phyloP scores from a whole-genome alignment of 2,888 invertebrate species.

The Sinotaia quadrata region DNA sequence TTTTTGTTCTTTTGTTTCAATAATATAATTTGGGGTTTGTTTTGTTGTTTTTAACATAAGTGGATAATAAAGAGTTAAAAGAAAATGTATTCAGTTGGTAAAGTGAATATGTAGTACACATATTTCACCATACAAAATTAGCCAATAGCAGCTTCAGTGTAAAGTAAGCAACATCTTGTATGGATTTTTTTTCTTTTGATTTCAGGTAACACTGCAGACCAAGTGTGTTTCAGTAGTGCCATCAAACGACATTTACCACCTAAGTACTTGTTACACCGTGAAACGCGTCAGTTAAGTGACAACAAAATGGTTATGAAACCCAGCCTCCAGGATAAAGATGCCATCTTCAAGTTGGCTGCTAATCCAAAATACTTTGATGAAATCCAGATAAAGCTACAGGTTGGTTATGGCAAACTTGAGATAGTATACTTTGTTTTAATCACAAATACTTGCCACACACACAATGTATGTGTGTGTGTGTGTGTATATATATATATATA shows the following conservation, averaged over 20 bases:
- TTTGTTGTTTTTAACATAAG: no score
- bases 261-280: conserved; percentile 40
- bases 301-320: conserved; percentile 41
- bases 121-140: no score
- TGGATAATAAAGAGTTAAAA: no score
- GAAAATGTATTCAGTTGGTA: no score
- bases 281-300: conserved; percentile 25
- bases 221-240: conserved; percentile 51
- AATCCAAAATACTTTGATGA: conserved; percentile 56
- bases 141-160: no score
- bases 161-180: not conserved
- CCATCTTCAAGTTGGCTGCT: conserved; percentile 55
- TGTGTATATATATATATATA: not conserved
- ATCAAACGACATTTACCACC: conserved; percentile 51
- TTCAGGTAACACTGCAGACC: conserved; percentile 59
- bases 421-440: no score
- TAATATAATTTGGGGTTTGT: no score
- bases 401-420: conserved; percentile 31
- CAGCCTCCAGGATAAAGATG: conserved; percentile 58
- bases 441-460: no score
- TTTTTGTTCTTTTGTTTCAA: no score
- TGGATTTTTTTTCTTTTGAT: not conserved
- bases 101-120: no score
- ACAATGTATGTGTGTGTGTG: not conserved
- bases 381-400: conserved; percentile 62